These are phyloP conservation scores for Syncerus caffer DNA, from an alignment of 2,797 vertebrate species.

Conservation along the genomic window DNA sequence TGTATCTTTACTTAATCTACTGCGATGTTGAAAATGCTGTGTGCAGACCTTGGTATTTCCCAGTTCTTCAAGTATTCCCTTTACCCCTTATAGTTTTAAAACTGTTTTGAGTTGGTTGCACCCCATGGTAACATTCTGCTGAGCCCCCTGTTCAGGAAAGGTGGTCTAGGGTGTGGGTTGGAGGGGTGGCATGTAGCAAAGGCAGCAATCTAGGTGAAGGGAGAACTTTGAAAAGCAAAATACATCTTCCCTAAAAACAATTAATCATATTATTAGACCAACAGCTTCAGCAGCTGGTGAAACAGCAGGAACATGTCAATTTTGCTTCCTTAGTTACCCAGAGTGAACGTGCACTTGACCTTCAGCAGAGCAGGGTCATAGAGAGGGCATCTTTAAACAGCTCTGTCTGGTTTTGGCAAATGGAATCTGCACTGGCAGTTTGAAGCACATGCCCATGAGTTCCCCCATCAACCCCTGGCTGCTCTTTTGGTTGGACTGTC, in stretches of 20 bases:
- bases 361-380: conserved; percentile 78
- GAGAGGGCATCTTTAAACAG: conserved; percentile 77
- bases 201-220: neutral
- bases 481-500: conserved; percentile 34
- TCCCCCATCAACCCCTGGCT: conserved; percentile 24
- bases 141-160: neutral
- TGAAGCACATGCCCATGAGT: conserved; percentile 55
- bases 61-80: conserved; percentile 13
- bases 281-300: conserved; percentile 77
- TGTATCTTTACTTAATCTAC: conserved; percentile 33
- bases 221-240: conserved; percentile 41
- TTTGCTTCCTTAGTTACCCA: conserved; percentile 81
- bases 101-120: conserved; percentile 36
- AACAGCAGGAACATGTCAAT: conserved; percentile 72
- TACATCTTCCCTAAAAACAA: conserved; percentile 58
- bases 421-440: conserved; percentile 61
- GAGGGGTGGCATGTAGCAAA: neutral
- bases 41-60: conserved; percentile 14
- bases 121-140: neutral
- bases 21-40: conserved; percentile 8
- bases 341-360: conserved; percentile 79
- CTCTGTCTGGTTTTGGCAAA: conserved; percentile 63
- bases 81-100: conserved; percentile 39
- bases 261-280: conserved; percentile 72
- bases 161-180: neutral